phyloP scores from a whole-genome alignment of 2,113 vertebrate species.

The Nothocercus nigrocapillus region DNA sequence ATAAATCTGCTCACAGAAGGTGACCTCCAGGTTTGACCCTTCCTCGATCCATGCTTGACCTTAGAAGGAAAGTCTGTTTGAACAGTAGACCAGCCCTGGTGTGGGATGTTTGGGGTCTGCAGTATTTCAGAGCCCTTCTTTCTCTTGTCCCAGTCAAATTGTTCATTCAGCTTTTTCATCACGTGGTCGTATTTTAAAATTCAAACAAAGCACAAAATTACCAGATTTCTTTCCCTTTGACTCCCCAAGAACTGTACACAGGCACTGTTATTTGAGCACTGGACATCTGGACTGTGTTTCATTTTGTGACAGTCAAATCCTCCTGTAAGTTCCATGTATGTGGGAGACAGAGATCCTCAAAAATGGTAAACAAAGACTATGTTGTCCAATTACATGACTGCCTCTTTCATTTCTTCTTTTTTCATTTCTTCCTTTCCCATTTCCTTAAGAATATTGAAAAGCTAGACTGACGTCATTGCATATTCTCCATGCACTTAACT shows the following conservation, averaged over 20 bases:
- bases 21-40: neutral
- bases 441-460: conserved; percentile 30
- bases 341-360: neutral
- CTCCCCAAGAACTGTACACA: neutral
- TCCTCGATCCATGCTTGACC: neutral
- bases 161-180: conserved; percentile 16
- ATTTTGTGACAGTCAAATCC: conserved; percentile 27
- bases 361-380: conserved; percentile 49
- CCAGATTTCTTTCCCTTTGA: neutral
- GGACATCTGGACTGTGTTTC: conserved; percentile 53
- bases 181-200: conserved; percentile 20
- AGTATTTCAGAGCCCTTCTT: neutral
- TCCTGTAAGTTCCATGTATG: conserved; percentile 36
- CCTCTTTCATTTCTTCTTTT: conserved; percentile 44
- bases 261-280: conserved; percentile 14
- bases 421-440: conserved; percentile 17
- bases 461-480: neutral
- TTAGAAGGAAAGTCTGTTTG: neutral
- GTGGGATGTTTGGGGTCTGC: neutral
- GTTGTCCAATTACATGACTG: conserved; percentile 54
- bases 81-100: neutral
- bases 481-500: neutral
- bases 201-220: conserved; percentile 28
- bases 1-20: neutral
- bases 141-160: neutral